Conservation (phyloP, 1,140 invertebrate species). For the Anthonomus grandis region DNA sequence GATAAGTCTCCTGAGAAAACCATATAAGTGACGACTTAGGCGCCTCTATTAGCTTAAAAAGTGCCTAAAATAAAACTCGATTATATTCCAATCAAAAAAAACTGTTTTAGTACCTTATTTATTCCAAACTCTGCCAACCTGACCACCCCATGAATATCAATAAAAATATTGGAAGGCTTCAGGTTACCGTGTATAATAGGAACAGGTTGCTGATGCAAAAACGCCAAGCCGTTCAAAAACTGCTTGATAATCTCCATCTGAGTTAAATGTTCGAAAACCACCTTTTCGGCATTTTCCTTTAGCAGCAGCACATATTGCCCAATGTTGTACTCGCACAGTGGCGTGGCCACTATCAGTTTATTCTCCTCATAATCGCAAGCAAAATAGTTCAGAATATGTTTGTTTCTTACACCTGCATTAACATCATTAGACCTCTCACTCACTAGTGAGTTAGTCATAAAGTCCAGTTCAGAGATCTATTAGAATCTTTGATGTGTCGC, state of each 20-base stretch:
- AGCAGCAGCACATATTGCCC: slow-evolving; percentile 43
- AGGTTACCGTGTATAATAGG: slow-evolving; percentile 50
- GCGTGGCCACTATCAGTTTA: slow-evolving; percentile 40
- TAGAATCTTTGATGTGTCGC: too few species aligned
- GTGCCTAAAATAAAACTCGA: slow-evolving; percentile 27
- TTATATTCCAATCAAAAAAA: neutral
- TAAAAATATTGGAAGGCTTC: slow-evolving; percentile 48
- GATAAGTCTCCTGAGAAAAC: slow-evolving; percentile 45
- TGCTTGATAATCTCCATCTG: slow-evolving; percentile 36
- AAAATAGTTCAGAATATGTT: slow-evolving; percentile 40
- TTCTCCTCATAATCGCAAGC: slow-evolving; percentile 38
- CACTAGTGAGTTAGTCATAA: slow-evolving; percentile 33
- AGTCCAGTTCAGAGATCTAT: too few species aligned
- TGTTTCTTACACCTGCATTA: slow-evolving; percentile 31
- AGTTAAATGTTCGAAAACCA: slow-evolving; percentile 26
- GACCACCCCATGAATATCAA: slow-evolving; percentile 43
- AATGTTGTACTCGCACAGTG: slow-evolving; percentile 46
- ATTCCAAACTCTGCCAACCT: slow-evolving; percentile 48
- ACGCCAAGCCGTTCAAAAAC: slow-evolving; percentile 43
- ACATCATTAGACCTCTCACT: neutral
- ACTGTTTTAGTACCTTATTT: slow-evolving; percentile 36
- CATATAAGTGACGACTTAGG: slow-evolving; percentile 45
- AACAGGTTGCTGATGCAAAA: slow-evolving; percentile 39
- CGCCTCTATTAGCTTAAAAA: slow-evolving; percentile 38
- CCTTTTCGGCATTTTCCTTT: slow-evolving; percentile 29